phyloP scores from a whole-genome alignment of 2,113 vertebrate genomes.

The Lamprologus sp. region DNA sequence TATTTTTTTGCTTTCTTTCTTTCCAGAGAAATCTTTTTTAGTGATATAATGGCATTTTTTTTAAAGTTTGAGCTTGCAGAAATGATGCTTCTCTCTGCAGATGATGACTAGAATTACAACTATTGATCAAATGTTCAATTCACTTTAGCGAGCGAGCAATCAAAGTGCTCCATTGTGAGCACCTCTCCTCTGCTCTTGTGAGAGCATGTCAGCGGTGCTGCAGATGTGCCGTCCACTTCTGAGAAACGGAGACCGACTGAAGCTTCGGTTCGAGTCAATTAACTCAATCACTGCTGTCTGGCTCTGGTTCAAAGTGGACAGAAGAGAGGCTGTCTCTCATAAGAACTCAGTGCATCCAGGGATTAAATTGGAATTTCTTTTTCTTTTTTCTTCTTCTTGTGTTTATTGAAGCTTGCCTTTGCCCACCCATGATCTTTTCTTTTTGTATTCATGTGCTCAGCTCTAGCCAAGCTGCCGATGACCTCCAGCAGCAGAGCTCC shows the following conservation, averaged over 20 bases:
- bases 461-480: background rate
- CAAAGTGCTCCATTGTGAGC: slow-evolving; percentile 16
- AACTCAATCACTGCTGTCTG: slow-evolving; percentile 26
- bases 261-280: slow-evolving; percentile 16
- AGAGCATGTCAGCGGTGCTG: background rate
- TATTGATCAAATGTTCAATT: slow-evolving; percentile 33
- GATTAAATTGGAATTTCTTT: background rate
- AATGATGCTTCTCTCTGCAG: background rate
- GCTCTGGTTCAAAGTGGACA: slow-evolving; percentile 17
- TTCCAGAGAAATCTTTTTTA: background rate
- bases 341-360: background rate
- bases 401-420: background rate
- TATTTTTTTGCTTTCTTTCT: background rate
- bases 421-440: background rate
- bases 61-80: background rate
- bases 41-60: background rate
- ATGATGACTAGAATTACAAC: slow-evolving; percentile 1
- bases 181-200: background rate
- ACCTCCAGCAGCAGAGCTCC: background rate
- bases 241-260: background rate
- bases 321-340: background rate
- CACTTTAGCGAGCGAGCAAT: background rate
- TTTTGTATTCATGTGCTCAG: background rate
- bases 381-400: background rate
- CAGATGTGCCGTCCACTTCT: background rate